Base-by-base conservation (phyloP, 2,888 invertebrate species). In the Drymonia ruficornis region DNA sequence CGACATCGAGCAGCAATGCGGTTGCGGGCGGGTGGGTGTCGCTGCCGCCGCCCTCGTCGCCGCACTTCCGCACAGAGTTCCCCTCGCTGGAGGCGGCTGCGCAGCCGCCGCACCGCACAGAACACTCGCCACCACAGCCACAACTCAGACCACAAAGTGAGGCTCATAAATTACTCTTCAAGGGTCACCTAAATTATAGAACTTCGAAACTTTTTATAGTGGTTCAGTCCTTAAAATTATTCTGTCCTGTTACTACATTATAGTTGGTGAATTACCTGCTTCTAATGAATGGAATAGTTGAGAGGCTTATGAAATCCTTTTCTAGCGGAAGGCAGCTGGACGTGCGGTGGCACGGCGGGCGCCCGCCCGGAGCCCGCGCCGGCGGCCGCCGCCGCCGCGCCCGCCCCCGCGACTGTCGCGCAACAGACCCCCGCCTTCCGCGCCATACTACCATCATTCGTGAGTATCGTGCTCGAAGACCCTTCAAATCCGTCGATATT, bases 61-160 rank as follows among this genome's bases (percentile, higher is more conserved):
- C 97, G 74, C 97, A 97, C 90, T 98, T 98, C 94, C 98, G 98
- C 93, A 97, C 98, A 95, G 99, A 99, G 94, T 99, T 99, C 94
- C 99, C 99, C 82, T 97, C 97, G 83, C 86, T 95, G 76, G 94
- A 94, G 84, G 94, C 94, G 71, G 91, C 94, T 78, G 93, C 93
- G 62, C 96, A 96, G 93, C 96, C 96, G 78, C 84, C 89, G 70
- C 91, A 91, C 76, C 88, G 92, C 66, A 70, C 86, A 78, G 91
- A 91, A 61, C 89, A 89, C 80, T 72, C 84, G 59, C 72, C 72
- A 56, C 75, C 85, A 59, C 92, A 91, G 71, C 82, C 84, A 63
- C 89, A 88, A 76, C 83, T 93, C 66, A 89, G 93, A 85, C 93
- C 93, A 86, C 93, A 91, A 87, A 91, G 93, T 92, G 72, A 83